Base-by-base conservation (phyloP, 2,888 invertebrate species). In the Netelia melanura region DNA sequence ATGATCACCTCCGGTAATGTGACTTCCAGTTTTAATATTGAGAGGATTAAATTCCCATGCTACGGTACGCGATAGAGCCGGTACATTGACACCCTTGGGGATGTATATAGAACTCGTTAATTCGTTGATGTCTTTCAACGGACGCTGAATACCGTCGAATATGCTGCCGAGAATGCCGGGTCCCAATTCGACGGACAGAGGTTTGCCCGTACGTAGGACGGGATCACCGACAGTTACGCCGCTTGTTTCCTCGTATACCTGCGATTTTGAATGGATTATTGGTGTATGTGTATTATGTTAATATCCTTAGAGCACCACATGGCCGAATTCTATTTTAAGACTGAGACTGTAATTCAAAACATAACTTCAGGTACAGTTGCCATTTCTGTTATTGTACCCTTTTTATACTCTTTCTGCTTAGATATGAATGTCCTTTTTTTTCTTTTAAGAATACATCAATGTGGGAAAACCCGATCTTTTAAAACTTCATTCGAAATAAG, bases 211-310 rank as follows among this genome's bases (percentile, higher is more conserved):
- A 91, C 99, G 96, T 89, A 99, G 95, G 23, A 99, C 99, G 75
- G 99, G 99, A 95, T 99, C 99, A 44, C 99, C 99, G 11, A 99
- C 99, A 3, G 99, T 99, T 62, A 99, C 99, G 90, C 99, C 99
- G 72, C 99, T 99, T 89, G 97, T 98, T 94, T 98, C 98, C 93
- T 98, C 98, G 94, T 98, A 98, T 88, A 98, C 97, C 97, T 97
- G 90, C 17, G 17, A 30, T 61, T 14, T 61, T 67, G n/a, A 72
- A 61, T 61, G 17, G 0, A 44, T 25, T 23, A 64, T 43, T 43
- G 23, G n/a, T n/a, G 8, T 14, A 38, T 6, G 38, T 9, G 9
- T 48, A 48, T 48, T 48, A 48, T 48, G 6, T 38, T 38, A 38
- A 38, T 38, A 6, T 6, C 38, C 38, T 6, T 38, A 6, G 38